Base-by-base conservation (phyloP, 2,888 invertebrate species). In the Fabriciana adippe region DNA sequence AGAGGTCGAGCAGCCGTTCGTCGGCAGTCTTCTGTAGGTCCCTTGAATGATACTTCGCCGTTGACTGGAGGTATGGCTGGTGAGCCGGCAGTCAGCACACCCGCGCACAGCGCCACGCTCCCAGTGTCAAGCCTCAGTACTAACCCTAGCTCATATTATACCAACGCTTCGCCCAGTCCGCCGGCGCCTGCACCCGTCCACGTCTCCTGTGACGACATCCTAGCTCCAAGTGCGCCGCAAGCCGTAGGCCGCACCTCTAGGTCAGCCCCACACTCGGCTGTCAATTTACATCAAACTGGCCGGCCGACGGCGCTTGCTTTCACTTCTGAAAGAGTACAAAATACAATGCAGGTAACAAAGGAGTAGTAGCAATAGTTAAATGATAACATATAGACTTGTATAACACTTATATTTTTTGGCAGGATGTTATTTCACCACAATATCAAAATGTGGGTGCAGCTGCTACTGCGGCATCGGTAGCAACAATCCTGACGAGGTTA, bases 401-500 rank as follows among this genome's bases (percentile, higher is more conserved):
- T 21, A 47, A n/a, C 2, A n/a, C 11, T n/a, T 14, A n/a, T 11
- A 11, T 48, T 47, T 48, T 26, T 59, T 59, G 15, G 26, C 83
- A 93, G 89, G 93, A 93, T 63, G 84, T 79, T 53, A 78, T 84
- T 26, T 92, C 93, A 1, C 93, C 93, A 0, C 92, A 92, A 72
- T 93, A 93, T 72, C 93, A 93, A 74, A 93, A 92, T 71, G 85
- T 92, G 21, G 90, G 90, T 26, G 70, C 87, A 1, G 84, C 85
- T 8, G 87, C 88, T 21, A 78, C 84, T 2, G 86, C 88, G 45
- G 89, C 89, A 3, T 88, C 90, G 73, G 87, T 94, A 79, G 83
- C 93, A 78, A 83, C 93, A 75, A 94, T 96, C 75, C 93, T 95
- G 79, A 90, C 93, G 70, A 93, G 95, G 78, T 93, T 96, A 81